Evolutionary conservation across 2,113 vertebrate species (phyloP).

Genomic region (Saiga tatarica): DNA sequence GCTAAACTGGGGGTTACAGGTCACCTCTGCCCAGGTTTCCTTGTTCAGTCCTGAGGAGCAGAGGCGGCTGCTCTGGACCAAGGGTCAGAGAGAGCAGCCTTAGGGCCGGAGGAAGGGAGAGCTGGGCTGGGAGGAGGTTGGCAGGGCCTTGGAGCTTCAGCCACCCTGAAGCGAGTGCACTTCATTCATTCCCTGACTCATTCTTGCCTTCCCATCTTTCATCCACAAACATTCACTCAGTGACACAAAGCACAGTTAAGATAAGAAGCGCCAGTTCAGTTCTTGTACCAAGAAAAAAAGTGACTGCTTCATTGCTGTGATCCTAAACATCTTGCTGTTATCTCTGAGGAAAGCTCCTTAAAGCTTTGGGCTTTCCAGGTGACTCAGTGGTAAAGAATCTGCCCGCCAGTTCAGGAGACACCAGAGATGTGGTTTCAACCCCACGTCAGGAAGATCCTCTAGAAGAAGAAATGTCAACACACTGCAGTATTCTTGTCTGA

Average conservation of each 20-base stretch:
- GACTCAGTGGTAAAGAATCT: neutral
- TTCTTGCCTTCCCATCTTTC: too few species aligned
- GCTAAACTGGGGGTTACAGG: too few species aligned
- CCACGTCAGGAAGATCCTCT: neutral
- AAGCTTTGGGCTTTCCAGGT: neutral
- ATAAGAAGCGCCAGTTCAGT: neutral
- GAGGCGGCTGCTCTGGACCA: neutral
- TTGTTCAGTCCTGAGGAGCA: neutral
- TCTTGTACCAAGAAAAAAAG: neutral
- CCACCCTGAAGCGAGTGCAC: rapidly evolving
- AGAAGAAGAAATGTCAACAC: neutral
- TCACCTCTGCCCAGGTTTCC: neutral
- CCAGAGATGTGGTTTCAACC: neutral
- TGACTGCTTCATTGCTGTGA: neutral
- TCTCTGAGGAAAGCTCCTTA: neutral
- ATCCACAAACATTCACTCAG: neutral
- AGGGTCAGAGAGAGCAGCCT: rapidly evolving
- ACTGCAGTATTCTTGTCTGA: neutral
- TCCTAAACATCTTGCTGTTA: neutral
- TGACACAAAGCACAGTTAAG: neutral
- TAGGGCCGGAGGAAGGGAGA: rapidly evolving
- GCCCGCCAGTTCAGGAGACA: neutral
- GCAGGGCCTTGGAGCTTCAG: too few species aligned
- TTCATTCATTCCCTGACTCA: rapidly evolving
- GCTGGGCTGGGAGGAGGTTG: neutral